Evolutionary conservation across 2,888 invertebrate genomes (phyloP).

Genomic region (Argyresthia albistria): DNA sequence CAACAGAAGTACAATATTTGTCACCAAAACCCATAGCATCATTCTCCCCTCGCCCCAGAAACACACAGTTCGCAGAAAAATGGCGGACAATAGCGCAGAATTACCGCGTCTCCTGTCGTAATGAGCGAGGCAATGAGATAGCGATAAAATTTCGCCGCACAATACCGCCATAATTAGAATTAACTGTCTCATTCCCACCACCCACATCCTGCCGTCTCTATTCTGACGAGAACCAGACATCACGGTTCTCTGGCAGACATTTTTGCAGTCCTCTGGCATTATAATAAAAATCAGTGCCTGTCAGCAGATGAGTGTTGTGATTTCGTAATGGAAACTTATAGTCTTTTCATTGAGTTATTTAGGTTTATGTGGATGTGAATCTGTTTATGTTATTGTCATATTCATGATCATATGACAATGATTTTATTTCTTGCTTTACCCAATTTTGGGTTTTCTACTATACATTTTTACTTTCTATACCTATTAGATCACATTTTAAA

Average conservation of each 20-base stretch:
- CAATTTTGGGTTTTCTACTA: too few relatives aligned
- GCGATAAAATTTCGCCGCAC: slow-evolving; percentile 66
- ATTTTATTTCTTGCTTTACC: too few relatives aligned
- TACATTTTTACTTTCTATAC: too few relatives aligned
- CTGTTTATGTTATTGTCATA: neutral
- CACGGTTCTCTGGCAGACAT: slow-evolving; percentile 8
- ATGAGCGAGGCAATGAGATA: slow-evolving; percentile 66
- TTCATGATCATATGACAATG: too few relatives aligned
- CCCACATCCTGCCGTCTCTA: slow-evolving; percentile 37
- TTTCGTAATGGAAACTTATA: slow-evolving; percentile 27
- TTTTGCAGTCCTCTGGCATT: slow-evolving; percentile 1
- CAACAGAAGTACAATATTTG: neutral
- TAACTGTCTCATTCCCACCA: slow-evolving; percentile 67
- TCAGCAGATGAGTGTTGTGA: slow-evolving; percentile 2
- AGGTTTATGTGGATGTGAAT: neutral
- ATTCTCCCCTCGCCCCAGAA: slow-evolving; percentile 40
- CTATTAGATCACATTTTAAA: too few relatives aligned
- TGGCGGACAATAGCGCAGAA: slow-evolving; percentile 59
- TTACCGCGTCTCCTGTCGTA: slow-evolving; percentile 39
- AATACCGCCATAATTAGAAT: slow-evolving; percentile 67
- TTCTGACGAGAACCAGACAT: slow-evolving; percentile 37
- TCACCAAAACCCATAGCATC: slow-evolving; percentile 19
- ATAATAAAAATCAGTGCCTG: slow-evolving; percentile 7
- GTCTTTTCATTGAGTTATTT: slow-evolving; percentile 23
- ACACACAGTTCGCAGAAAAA: slow-evolving; percentile 62